Evolutionary conservation across 1,140 invertebrate species (phyloP), one percentile per base, ranked within the genome.

Genomic region (Drosophila ambigua): DNA sequence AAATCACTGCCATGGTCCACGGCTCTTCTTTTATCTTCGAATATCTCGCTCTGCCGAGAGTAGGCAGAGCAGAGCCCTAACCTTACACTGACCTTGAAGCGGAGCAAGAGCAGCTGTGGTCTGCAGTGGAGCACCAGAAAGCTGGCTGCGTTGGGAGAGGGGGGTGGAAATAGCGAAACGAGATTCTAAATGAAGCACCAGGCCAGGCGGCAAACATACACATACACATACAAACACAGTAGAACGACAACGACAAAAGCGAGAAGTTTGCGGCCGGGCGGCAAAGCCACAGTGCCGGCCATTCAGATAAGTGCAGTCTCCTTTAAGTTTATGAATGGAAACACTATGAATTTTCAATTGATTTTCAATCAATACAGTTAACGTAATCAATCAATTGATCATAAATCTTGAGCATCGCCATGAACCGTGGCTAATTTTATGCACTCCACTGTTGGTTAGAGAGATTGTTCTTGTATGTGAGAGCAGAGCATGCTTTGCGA

Each of bases 71-170:
- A 41, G 65, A 45, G 44, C 66, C 64, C 83, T 87, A 87, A 87
- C 82, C 82, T 87, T 87, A 87, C 57, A 79, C 79, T 87, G 82
- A 87, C 82, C 82, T 87, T 87, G 83, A 83, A 82, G 66, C 74
- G 75, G 66, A 85, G 82, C 74, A 53, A 80, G 66, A 49, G 74
- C 74, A 69, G 71, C 52, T 57, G 54, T 66, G 61, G 68, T 39
- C 49, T 53, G 48, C 28, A 46, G 65, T 53, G 28, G 60, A 67
- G n/a, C 45, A 52, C 39, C 39, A 20, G 48, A 41, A 41, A 31
- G 39, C 15, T 16, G 43, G n/a, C 39, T n/a, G 16, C 35, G 57
- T 9, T 26, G 16, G 8, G 24, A 20, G 65, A 46, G 66, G 50
- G 63, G 72, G 44, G 31, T 39, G 63, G 15, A 60, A 76, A 76